Base-by-base conservation (phyloP, 2,888 invertebrate genomes). In the Apamea sordens region DNA sequence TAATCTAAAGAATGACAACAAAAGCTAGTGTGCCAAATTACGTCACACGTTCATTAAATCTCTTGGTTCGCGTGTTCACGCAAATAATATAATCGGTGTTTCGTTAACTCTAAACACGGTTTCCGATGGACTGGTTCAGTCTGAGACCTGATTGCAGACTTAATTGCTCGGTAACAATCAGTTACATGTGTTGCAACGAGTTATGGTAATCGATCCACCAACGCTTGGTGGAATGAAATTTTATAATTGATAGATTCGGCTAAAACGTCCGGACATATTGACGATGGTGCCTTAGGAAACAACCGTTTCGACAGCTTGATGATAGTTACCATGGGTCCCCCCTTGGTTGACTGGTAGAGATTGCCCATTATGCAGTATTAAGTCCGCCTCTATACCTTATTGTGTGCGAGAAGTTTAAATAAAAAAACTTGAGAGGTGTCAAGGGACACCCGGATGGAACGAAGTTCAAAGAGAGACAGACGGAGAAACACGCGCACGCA, bases 101-200 rank as follows among this genome's bases (percentile, higher is more conserved):
- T 85, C 88, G 83, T 76, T 88, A 85, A 63, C 71, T 73, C 80
- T 77, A 80, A 84, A 88, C 88, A 86, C 87, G 87, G 88, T 88
- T 88, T 88, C 76, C 85, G 80, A 83, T 85, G 76, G 72, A 88
- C 89, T 87, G 78, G 84, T 88, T 87, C 69, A 63, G 56, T 70
- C 47, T 75, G 36, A 77, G 84, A 88, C 83, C 87, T 79, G 83
- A 85, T 87, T 88, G 85, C 76, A 56, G 70, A 65, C 72, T 80
- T 80, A 84, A 89, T 88, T 82, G 86, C 76, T 76, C 79, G 73
- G 77, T 86, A 86, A 87, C 84, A 87, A 87, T 82, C 84, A 79
- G 79, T 87, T 77, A 86, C 84, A 71, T 67, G 74, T 86, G 76
- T 69, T 71, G 76, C 41, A 87, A 82, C 74, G n/a, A 67, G 69